Evolutionary conservation across 2,888 invertebrate genomes (phyloP).

Genomic region (Pyralis farinalis): DNA sequence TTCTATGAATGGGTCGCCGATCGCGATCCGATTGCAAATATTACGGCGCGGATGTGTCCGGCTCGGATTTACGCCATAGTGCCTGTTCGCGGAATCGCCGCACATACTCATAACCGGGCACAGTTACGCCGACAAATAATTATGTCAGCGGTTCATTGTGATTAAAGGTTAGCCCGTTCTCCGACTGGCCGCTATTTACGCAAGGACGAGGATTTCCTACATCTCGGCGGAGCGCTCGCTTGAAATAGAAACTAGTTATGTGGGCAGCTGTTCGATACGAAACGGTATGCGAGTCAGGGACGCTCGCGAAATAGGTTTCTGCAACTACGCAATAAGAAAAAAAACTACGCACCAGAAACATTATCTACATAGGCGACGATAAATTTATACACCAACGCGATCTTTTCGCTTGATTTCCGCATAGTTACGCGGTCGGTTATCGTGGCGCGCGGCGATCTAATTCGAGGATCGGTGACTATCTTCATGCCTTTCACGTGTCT

Average conservation of each 20-base stretch:
- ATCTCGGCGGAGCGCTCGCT: constrained; percentile 35
- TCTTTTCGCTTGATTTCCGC: constrained; percentile 73
- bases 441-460: constrained; percentile 62
- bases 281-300: constrained; percentile 54
- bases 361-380: constrained; percentile 61
- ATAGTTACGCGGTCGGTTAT: constrained; percentile 63
- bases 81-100: constrained; percentile 56
- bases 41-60: constrained; percentile 50
- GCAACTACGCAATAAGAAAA: constrained; percentile 51
- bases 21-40: constrained; percentile 52
- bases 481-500: constrained; percentile 52
- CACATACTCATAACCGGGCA: no score
- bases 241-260: constrained; percentile 68
- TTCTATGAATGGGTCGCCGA: constrained; percentile 63
- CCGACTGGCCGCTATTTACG: constrained; percentile 34
- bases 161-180: constrained; percentile 49
- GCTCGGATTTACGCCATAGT: constrained; percentile 49
- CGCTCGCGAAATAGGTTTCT: constrained; percentile 48
- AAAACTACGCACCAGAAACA: constrained; percentile 53
- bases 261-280: constrained; percentile 62
- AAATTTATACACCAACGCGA: constrained; percentile 71
- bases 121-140: constrained; percentile 67
- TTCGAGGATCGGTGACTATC: constrained; percentile 66
- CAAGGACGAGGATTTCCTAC: constrained; percentile 54
- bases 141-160: constrained; percentile 67